phyloP scores from a whole-genome alignment of 2,797 vertebrate genomes.

The Sebastes taczanowskii region DNA sequence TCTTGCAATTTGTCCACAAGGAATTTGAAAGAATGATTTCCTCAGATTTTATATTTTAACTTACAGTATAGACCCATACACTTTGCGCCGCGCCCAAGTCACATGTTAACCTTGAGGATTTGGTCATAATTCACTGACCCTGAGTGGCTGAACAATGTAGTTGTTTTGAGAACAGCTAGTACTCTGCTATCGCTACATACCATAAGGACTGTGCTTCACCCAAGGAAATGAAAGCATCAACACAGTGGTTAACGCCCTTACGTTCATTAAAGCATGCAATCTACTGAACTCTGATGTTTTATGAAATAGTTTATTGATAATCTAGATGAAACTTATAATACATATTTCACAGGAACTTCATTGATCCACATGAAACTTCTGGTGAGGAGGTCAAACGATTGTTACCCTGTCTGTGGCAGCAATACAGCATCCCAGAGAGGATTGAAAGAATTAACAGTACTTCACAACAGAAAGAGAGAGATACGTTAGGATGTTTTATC shows the following conservation, averaged over 20 bases:
- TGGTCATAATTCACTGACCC: constrained; percentile 36
- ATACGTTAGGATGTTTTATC: constrained; percentile 27
- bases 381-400: constrained; percentile 36
- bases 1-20: constrained; percentile 41
- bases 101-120: not conserved
- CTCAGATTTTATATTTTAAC: not conserved
- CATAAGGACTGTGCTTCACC: constrained; percentile 21
- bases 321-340: not conserved
- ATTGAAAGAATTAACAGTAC: constrained; percentile 8
- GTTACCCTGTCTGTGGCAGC: not conserved
- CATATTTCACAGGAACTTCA: constrained; percentile 4
- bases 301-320: not conserved
- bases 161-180: constrained; percentile 49
- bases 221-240: constrained; percentile 48
- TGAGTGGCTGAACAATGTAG: constrained; percentile 59
- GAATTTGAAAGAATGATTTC: constrained; percentile 26
- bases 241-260: constrained; percentile 2
- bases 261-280: not conserved
- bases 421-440: constrained; percentile 9
- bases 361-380: not conserved
- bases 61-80: not conserved
- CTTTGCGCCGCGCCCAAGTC: not conserved
- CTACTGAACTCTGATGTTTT: not conserved
- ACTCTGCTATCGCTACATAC: constrained; percentile 27
- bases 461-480: not conserved